Base-by-base conservation (phyloP, 2,888 invertebrate species). In the Amaurobius ferox region DNA sequence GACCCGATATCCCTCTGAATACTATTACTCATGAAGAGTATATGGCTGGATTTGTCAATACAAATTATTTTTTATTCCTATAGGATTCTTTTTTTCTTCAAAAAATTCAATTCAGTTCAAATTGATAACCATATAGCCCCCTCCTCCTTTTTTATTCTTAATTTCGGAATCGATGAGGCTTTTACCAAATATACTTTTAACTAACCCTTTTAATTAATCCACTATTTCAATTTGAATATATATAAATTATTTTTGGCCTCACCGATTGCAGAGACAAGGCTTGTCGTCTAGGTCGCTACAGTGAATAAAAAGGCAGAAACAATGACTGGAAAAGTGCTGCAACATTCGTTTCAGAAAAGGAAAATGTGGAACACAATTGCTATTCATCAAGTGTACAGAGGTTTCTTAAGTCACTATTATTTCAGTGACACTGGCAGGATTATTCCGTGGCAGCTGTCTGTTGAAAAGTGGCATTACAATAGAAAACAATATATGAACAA, bases 371-470 rank as follows among this genome's bases (percentile, higher is more conserved):
- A 23, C 44, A 73, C 39, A 26, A 64, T 32, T 32, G 44, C 29
- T 48, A 29, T 72, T 55, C 73, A 73, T 73, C 55, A 73, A 67
- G 30, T 61, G 81, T 81, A 74, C 81, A 81, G 81, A 81, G 81
- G 74, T 81, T 76, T 62, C 44, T 32, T 30, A 61, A 48, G 61
- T 74, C 61, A 62, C 74, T 55, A 55, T 70, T 73, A 23, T 32
- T 19, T 23, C 23, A 64, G 81, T 64, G 77, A 62, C 71, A 62
- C 77, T 66, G 64, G 66, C 39, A 48, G 83, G 85, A 78, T 78
- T 85, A 79, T 85, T 86, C 86, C 86, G 79, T 86, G 79, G 86
- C 79, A 86, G 79, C 86, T 86, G 61, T 67, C 68, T 73, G 73
- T n/a, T 66, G n/a, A 26, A 64, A 61, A 73, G 55, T 40, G 68